Conservation (phyloP, 2,113 vertebrate genomes). For the Gyps fulvus region DNA sequence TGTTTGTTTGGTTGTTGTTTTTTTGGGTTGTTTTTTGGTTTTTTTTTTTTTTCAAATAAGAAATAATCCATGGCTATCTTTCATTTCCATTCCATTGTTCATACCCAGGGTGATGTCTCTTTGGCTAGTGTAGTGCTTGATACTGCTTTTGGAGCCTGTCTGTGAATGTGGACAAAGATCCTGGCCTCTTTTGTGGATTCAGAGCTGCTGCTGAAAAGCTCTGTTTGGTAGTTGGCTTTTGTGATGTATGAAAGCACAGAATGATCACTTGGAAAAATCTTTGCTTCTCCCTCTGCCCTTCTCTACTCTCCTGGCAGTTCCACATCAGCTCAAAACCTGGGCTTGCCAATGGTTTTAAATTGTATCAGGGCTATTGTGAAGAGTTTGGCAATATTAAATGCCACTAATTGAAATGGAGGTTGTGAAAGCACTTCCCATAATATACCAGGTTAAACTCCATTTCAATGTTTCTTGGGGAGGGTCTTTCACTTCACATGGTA, state of each 20-base stretch:
- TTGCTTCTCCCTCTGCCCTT: background rate
- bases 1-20: no score
- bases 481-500: accelerated
- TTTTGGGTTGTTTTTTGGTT: background rate
- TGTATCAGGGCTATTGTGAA: background rate
- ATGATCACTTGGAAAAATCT: background rate
- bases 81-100: background rate
- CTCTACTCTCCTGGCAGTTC: background rate
- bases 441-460: background rate
- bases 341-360: background rate
- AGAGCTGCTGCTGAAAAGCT: background rate
- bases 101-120: background rate
- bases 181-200: background rate
- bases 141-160: background rate
- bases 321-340: background rate
- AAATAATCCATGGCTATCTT: background rate
- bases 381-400: background rate
- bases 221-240: background rate
- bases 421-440: background rate
- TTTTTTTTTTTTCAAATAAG: background rate
- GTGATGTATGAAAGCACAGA: background rate
- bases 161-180: background rate
- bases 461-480: background rate
- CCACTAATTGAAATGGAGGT: background rate
- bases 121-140: background rate